Evolutionary conservation across 2,113 vertebrate genomes (phyloP).

Genomic region (Urocitellus parryii): DNA sequence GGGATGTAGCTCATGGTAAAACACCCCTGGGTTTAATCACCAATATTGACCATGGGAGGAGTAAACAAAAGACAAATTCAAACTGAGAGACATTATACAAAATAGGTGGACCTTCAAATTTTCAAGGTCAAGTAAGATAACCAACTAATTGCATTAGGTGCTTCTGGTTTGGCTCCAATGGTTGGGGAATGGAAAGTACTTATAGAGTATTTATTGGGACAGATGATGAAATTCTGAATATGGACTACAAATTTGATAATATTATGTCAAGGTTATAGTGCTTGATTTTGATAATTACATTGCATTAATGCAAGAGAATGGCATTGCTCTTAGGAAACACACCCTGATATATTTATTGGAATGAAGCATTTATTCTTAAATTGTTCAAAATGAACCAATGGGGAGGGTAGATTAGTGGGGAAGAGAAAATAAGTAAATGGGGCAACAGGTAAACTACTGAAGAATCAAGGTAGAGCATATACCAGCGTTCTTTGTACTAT

Average conservation of each 20-base stretch:
- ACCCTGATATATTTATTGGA: neutral
- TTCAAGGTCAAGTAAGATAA: neutral
- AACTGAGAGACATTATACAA: neutral
- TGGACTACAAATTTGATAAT: neutral
- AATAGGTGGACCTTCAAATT: constrained; percentile 32
- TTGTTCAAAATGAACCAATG: constrained; percentile 4
- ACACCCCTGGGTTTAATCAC: no score
- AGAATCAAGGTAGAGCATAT: neutral
- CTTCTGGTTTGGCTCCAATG: neutral
- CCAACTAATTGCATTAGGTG: neutral
- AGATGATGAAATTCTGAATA: neutral
- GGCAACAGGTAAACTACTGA: neutral
- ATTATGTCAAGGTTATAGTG: neutral
- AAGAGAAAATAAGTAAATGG: neutral
- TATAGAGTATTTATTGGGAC: neutral
- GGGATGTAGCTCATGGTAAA: no score
- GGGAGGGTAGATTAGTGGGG: neutral
- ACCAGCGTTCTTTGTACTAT: neutral
- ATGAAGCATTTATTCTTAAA: constrained; percentile 16
- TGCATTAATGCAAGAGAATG: neutral
- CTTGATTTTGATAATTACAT: constrained; percentile 20
- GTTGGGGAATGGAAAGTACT: neutral
- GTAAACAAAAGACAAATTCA: neutral
- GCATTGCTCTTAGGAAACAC: constrained; percentile 41
- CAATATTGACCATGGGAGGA: no score